Evolutionary conservation across 2,113 vertebrate species (phyloP).

Genomic region (Prionailurus bengalensis): DNA sequence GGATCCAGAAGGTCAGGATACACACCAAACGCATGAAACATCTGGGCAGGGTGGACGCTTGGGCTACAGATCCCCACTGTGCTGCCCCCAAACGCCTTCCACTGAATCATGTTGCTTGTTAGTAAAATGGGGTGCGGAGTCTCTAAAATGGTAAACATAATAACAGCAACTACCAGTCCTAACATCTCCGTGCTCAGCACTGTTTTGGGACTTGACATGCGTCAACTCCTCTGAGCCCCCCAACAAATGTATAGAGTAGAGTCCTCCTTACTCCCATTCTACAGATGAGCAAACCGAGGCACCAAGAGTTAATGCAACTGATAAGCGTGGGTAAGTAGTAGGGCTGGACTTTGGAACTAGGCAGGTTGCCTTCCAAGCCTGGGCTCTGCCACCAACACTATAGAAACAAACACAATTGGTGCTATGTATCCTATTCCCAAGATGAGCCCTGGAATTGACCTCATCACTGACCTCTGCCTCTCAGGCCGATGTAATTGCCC

Average conservation of each 20-base stretch:
- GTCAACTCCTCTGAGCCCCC: background rate
- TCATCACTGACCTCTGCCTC: fast-evolving
- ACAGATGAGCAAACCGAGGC: background rate
- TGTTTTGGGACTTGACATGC: fast-evolving
- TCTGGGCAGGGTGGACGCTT: background rate
- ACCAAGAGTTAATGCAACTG: background rate
- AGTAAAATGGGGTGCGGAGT: background rate
- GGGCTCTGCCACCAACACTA: background rate
- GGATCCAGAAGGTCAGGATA: background rate
- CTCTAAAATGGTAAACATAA: background rate
- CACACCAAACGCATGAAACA: fast-evolving
- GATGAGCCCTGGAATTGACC: background rate
- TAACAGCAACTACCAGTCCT: background rate
- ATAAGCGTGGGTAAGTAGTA: background rate
- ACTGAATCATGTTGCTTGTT: background rate
- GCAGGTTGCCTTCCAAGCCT: background rate
- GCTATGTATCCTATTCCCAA: background rate
- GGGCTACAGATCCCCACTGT: background rate
- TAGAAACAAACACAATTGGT: fast-evolving
- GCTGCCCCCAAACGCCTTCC: too few species aligned
- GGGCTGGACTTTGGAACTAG: background rate
- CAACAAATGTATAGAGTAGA: background rate
- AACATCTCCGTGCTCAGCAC: background rate
- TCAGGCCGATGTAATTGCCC: background rate
- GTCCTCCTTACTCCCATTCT: background rate